phyloP scores from a whole-genome alignment of 92 coral and sea anemone species.

The Nematostella vectensis region DNA sequence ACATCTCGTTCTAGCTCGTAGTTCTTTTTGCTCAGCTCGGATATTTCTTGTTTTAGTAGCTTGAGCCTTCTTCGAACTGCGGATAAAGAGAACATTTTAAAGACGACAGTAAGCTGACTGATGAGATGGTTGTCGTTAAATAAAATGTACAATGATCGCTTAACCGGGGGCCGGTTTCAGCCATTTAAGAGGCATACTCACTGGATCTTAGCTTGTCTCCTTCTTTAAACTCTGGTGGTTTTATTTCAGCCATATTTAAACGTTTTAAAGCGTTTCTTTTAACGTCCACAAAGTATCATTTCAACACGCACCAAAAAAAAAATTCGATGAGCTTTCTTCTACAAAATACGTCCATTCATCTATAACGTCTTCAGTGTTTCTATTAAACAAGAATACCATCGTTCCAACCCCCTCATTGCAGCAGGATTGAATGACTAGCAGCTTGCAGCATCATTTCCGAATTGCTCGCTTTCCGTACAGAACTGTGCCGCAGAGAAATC shows the following conservation, averaged over 20 bases:
- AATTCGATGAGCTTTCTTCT: not conserved
- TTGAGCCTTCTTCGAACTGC: conserved; percentile 81
- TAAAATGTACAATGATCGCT: too few relatives aligned
- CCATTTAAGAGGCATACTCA: too few relatives aligned
- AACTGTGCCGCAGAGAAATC: not conserved
- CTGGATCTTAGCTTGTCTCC: conserved; percentile 34
- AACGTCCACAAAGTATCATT: not conserved
- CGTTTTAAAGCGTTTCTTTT: too few relatives aligned
- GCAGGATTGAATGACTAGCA: not conserved
- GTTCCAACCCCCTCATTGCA: not conserved
- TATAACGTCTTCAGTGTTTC: too few relatives aligned
- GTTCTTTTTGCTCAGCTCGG: conserved; percentile 86
- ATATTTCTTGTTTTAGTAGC: conserved; percentile 73
- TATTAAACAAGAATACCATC: too few relatives aligned
- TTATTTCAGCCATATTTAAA: conserved; percentile 19
- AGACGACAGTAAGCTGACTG: too few relatives aligned
- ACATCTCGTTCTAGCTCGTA: conserved; percentile 92
- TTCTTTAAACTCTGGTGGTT: conserved; percentile 13
- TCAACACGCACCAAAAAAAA: not conserved
- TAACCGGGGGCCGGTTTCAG: too few relatives aligned
- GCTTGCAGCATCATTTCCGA: not conserved
- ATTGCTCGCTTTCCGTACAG: not conserved
- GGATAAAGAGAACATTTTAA: too few relatives aligned
- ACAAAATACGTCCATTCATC: not conserved
- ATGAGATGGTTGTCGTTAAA: too few relatives aligned